Evolutionary conservation across 2,888 invertebrate genomes (phyloP), one percentile per base, ranked within the genome.

Genomic region (Desoria tigrina): DNA sequence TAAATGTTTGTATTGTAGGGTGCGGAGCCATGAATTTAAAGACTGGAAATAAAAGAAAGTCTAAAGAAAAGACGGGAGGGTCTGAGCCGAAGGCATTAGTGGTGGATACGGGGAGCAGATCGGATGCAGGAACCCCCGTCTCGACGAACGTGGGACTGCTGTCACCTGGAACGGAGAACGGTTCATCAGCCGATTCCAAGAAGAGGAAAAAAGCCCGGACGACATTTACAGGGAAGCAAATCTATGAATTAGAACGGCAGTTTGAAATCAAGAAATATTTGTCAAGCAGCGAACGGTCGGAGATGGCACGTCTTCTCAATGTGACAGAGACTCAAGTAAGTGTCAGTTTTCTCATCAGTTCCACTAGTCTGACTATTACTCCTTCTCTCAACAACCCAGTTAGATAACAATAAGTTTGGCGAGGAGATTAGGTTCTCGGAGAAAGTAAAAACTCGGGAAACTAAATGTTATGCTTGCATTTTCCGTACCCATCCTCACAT

Each of bases 301-400:
- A 95, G 77, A 92, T 96, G 92, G 95, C 96, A 26, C 91, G 92
- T 77, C 83, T 94, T 70, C 85, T 96, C 65, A 92, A 90, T 80
- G 96, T 96, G 69, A 96, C 96, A 1, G 96, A 96, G 83, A 95
- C 95, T 42, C 96, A 96, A 90, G 95, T 95, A 79, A 82, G 86
- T 54, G 51, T 51, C 21, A 4, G 4, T n/a, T 45, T 45, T 45
- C 4, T 45, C 45, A 45, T 45, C 45, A n/a, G 21, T 21, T 45
- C 45, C 16, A 9, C 39, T 45, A 4, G 32, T 32, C 32, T 7
- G 6, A 32, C 32, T 32, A 32, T 32, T 32, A 32, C 4, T 32
- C 32, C 32, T 11, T 32, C 4, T 32, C 32, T 11, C 32, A 11
- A 32, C 4, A 32, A 4, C 32, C 32, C 32, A 32, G 32, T 32